Evolutionary conservation across 1,140 invertebrate genomes (phyloP), one percentile per base, ranked within the genome.

Genomic region (Drosophila trapezifrons): DNA sequence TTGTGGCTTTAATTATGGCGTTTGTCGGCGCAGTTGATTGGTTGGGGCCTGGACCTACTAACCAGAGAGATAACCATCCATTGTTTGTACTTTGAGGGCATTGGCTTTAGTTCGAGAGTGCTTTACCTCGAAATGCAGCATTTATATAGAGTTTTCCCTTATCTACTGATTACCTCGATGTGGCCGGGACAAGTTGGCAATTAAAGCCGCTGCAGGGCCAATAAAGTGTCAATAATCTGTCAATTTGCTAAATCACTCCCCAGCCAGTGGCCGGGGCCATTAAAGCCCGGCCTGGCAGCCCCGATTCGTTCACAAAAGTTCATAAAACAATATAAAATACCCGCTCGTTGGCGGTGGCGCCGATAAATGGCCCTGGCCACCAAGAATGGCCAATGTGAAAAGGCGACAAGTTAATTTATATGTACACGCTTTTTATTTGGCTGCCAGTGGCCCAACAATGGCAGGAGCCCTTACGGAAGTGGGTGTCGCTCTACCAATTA

Each of bases 191-290:
- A 40, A 60, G 43, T 54, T 47, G 38, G 55, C 70, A 73, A 70
- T 82, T 74, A 67, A 71, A 81, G 56, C 55, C 47, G 17, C 35
- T 79, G 35, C 47, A 22, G 47, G 60, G 49, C 71, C 81, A 85
- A 84, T 84, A 78, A 84, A 84, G 79, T 59, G 77, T 56, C 81
- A 76, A 84, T 84, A 84, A 84, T 80, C 81, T 80, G 81, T 84
- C 81, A 85, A 85, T 85, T 85, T 85, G 74, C 81, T 75, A 85
- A 85, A 85, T 85, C 77, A 85, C 81, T 85, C 81, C 70, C 81
- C 67, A 58, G 65, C 71, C 64, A 59, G n/a, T 42, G 76, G 37
- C 46, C 22, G 46, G 37, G 49, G 49, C 75, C 57, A 85, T 84
- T 84, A 77, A 76, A 67, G 51, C 40, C 52, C 45, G 1, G 56